Evolutionary conservation across 2,888 invertebrate species (phyloP), one percentile per base, ranked within the genome.

Genomic region (Rugalucina vietnamica): DNA sequence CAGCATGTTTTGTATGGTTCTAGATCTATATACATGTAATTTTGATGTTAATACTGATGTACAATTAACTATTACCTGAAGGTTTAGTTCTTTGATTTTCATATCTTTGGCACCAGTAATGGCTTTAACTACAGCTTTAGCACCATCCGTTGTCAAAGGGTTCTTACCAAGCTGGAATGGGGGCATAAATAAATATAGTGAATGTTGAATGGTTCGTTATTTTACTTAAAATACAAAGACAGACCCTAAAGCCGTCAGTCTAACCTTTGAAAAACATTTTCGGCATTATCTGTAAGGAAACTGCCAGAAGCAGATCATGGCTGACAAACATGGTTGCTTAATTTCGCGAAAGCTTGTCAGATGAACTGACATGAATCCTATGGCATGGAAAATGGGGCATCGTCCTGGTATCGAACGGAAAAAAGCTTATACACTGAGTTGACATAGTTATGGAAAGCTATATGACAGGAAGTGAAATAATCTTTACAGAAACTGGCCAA

Each of bases 131-230:
- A 92, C 74, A 0, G 91, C 89, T 78, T 92, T 92, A 24, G 90
- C 92, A 8, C 91, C 92, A 18, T 92, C 91, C 49, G 92, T 92
- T 18, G 92, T 93, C 75, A 93, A 84, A 1, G 93, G 92, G 76
- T 93, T 93, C 80, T 89, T 84, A 10, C 89, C 91, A 14, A 93
- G 85, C 93, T 93, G 80, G 37, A 82, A 81, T 14, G 21, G 54
- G 43, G 21, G 36, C 74, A 29, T 34, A 71, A 37, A 8, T 34
- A 37, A 24, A 36, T 2, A 36, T 37, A 34, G 24, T 5, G 21
- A n/a, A n/a, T n/a, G n/a, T n/a, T n/a, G n/a, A n/a, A n/a, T n/a
- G n/a, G n/a, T n/a, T n/a, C n/a, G n/a, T n/a, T n/a, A n/a, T n/a
- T n/a, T n/a, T n/a, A n/a, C n/a, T n/a, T n/a, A n/a, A n/a, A n/a